Base-by-base conservation (phyloP, 2,797 vertebrate species). In the Acanthornis magna region DNA sequence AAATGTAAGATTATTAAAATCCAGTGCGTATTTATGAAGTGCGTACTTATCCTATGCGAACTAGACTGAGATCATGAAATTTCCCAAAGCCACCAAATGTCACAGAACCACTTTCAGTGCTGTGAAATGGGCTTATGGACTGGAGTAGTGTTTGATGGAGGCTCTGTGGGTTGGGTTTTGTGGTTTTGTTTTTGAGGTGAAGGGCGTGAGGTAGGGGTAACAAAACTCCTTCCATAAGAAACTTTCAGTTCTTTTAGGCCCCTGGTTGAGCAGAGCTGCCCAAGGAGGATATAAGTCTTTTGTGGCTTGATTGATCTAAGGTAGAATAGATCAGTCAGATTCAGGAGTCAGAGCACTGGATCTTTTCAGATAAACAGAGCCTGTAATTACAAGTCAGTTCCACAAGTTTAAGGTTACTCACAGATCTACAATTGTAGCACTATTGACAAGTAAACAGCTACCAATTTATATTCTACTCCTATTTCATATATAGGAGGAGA, bases 41-140 rank as follows among this genome's bases (percentile, higher is more conserved):
- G 38, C 26, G 1, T 34, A 12, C 16, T 55, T 73, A 42, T 13
- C 16, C 26, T 48, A 10, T 65, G 42, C 32, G 36, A 85, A 38
- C 14, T 36, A 30, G 36, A 40, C 26, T 22, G 40, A 36, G 8
- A 40, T n/a, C 1, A 29, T 2, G 3, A 57, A 27, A 54, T 92
- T 88, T 84, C 57, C 51, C 29, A 42, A 38, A 66, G 29, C 29
- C 50, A 55, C 26, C 5, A 42, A 68, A 62, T 7, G 7, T 34
- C n/a, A 30, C 0, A 2, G 62, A n/a, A n/a, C 26, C 47, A 14
- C 51, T 63, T 73, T n/a, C 50, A 63, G 43, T 7, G 5, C 66
- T 66, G 30, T 55, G 48, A 78, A 51, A 63, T 0, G 3, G 25
- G 5, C 0, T 0, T 11, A 4, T 16, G 51, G 60, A 5, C 50